phyloP scores from a whole-genome alignment of 2,888 invertebrate species.

The Eupithecia dodoneata region DNA sequence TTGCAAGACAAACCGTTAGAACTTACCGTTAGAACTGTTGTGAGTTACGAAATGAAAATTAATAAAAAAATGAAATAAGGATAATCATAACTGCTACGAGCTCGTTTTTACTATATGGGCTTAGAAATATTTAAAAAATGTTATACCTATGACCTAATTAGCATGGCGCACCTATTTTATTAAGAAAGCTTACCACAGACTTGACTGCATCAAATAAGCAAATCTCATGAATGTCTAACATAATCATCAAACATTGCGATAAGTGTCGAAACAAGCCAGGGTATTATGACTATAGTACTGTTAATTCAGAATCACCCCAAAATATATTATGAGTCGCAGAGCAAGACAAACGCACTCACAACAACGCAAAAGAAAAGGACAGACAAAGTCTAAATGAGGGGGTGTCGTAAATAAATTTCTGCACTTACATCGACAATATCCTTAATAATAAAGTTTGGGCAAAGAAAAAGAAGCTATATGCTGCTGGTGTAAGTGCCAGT shows the following conservation, averaged over 20 bases:
- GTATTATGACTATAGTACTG: conserved; percentile 73
- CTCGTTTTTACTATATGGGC: too few species aligned
- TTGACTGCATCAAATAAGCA: conserved; percentile 41
- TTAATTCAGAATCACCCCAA: conserved; percentile 75
- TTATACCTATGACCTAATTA: background rate
- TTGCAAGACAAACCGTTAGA: background rate
- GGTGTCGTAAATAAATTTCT: conserved; percentile 77
- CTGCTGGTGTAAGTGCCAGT: conserved; percentile 44
- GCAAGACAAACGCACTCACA: conserved; percentile 54
- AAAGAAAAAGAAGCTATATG: conserved; percentile 45
- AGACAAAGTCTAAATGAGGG: conserved; percentile 69
- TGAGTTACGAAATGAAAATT: background rate
- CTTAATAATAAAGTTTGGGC: conserved; percentile 51
- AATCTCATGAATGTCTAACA: conserved; percentile 51
- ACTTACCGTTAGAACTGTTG: background rate
- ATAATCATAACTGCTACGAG: too few species aligned
- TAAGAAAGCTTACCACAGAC: background rate
- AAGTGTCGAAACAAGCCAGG: conserved; percentile 66
- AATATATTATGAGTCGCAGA: conserved; percentile 67
- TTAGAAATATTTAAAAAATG: background rate
- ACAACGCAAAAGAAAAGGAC: conserved; percentile 58
- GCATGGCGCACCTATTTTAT: background rate
- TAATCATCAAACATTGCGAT: conserved; percentile 60
- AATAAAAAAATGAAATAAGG: too few species aligned
- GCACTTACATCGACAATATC: conserved; percentile 69